Base-by-base conservation (phyloP, 2,888 invertebrate species). In the Ischnus inquisitorius region DNA sequence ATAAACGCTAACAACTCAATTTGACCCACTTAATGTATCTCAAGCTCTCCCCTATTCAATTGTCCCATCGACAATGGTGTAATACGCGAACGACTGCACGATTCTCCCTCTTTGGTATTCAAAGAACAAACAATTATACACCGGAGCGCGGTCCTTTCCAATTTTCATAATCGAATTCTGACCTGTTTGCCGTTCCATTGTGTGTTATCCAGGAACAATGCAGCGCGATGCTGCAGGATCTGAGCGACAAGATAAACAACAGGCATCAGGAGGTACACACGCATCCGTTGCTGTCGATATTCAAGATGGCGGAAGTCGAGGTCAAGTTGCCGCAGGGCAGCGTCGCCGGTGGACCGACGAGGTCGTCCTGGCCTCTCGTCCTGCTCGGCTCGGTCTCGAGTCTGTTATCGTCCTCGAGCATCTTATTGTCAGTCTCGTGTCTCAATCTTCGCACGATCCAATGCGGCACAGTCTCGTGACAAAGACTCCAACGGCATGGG, bases 231-330 rank as follows among this genome's bases (percentile, higher is more conserved):
- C 94, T 98, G 86, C 97, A 97, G 94, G 95, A 96, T 86, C 96
- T 98, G 84, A 97, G 97, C 92, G 96, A 97, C 85, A 96, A 97
- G 91, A 97, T 98, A 92, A 98, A 98, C 94, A 95, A 96, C 67
- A 96, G 97, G 90, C 96, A 97, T 93, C 96, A 97, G 87, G 97
- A 97, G 91, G 96, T 98, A 88, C 97, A 97, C 91, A 97, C 97
- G 69, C 97, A 98, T 93, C 96, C 97, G 83, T 95, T 98, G 48
- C 95, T 98, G 81, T 98, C 98, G 88, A 97, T 98, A 93, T 97
- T 98, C 95, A 98, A 98, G 95, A 97, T 98, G 95, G 98, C 98
- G 75, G 98, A 98, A 95, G 97, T 98, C 75, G 97, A 98, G 94
- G 97, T 97, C 72, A 96, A 97, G 87, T 96, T 97, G 94, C 97